Evolutionary conservation across 2,888 invertebrate genomes (phyloP), one percentile per base, ranked within the genome.

Genomic region (Acleris sparsana): DNA sequence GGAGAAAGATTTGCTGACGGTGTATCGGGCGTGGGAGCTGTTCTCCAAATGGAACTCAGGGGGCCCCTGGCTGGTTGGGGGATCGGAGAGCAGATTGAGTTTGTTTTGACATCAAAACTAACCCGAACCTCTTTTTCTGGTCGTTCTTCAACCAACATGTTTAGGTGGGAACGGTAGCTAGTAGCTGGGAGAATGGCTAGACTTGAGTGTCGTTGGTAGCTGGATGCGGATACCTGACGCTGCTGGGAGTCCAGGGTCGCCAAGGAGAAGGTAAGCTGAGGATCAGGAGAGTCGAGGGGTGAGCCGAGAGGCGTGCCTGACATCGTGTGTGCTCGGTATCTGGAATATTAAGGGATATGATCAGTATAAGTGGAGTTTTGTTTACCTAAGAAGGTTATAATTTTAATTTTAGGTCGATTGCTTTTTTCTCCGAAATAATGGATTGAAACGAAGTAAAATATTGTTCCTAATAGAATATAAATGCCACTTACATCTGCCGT

Each of bases 241-340:
- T 95, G 93, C 72, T 93, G 93, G 6, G 93, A 93, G 81, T 93
- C 93, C 79, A 93, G 75, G 13, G 95, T 95, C 44, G 93, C 94
- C 71, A 95, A 93, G 64, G 95, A 95, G 80, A 95, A 94, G 69
- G 94, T 94, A 71, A 94, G 85, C 74, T 93, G 94, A 56, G 94
- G 95, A 76, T 96, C 96, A 22, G 96, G 96, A 16, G 96, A 96
- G 85, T 97, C 97, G 82, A 97, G 89, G n/a, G 97, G 97, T 70
- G 96, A 97, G 72, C 96, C 96, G 67, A 96, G 93, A 5, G 96
- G 95, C 60, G 96, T 96, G 58, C 96, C 97, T 73, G 95, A 93
- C 82, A 96, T 96, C 74, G 96, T 96, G 88, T 97, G 97, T 67
- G 97, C 95, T 79, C 96, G 95, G 87, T 96, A 96, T 93, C 97